A percentile compares a stretch with the other conserved stretches of the same genome.
Conservation (phyloP, 2,888 invertebrate species). For the Sesamia inferens region DNA sequence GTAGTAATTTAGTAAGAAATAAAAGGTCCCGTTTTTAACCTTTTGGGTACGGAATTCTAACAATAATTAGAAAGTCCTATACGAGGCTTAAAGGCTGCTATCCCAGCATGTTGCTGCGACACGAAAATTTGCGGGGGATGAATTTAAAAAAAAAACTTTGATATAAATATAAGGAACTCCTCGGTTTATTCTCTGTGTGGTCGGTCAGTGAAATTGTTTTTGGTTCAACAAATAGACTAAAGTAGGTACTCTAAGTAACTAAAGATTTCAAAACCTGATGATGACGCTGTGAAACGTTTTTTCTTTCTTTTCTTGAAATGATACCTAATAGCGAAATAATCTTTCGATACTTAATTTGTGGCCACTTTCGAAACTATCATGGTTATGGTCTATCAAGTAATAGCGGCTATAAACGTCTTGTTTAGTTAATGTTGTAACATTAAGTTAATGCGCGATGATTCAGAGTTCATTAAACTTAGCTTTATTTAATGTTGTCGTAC, state of each 20-base stretch:
- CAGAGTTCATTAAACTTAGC: conserved; percentile 18
- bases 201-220: not conserved
- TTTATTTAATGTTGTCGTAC: conserved; percentile 12
- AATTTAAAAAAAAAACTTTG: not conserved
- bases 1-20: no score
- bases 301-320: conserved; percentile 11
- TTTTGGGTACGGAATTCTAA: no score
- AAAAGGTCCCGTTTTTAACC: no score
- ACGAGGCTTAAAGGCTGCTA: no score
- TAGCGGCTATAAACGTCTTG: conserved; percentile 43
- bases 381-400: conserved; percentile 38
- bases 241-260: not conserved
- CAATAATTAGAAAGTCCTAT: no score
- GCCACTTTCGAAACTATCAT: conserved; percentile 33
- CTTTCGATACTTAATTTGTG: conserved; percentile 32
- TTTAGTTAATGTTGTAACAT: conserved; percentile 27
- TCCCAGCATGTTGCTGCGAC: no score
- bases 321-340: conserved; percentile 22
- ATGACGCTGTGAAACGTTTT: not conserved
- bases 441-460: conserved; percentile 39
- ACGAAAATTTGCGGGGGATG: no score
- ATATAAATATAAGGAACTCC: no score
- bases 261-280: conserved; percentile 4
- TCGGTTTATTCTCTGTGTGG: not conserved
- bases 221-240: not conserved